Evolutionary conservation across 2,113 vertebrate genomes (phyloP), one percentile per base, ranked within the genome.

Genomic region (Pagrus major): DNA sequence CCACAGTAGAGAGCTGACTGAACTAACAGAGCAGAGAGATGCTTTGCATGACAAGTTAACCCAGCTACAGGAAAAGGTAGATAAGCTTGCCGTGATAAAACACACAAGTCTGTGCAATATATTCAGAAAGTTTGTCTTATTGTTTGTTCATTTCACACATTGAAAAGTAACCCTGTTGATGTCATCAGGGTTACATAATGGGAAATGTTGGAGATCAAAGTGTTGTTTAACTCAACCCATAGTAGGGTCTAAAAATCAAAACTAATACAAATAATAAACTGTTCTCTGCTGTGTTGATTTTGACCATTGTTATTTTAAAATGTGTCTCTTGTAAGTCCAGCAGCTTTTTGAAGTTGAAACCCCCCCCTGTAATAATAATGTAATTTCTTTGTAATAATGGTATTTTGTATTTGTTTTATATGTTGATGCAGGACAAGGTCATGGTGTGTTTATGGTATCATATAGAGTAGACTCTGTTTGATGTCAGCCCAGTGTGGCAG

Each of bases 51-150:
- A 95, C 76, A 89, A 92, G 78, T 35, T 98, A 25, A 73, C 86
- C 3, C 94, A 93, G 42, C 94, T 97, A 31, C 96, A 97, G 83
- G 95, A 96, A 16, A 96, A 97, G 96, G 97, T 91, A 39, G 15
- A 16, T 9, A 6, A 41, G 8, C 0, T 16, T 9, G 5, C 29
- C 29, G 29, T 9, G 3, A 8, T 20, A 8, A 61, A 16, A 74
- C 55, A 65, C n/a, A 35, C 0, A 41, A n/a, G n/a, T n/a, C n/a
- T n/a, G n/a, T n/a, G n/a, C n/a, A n/a, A n/a, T n/a, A n/a, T n/a
- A n/a, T n/a, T n/a, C 18, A 39, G 0, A 29, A 9, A 4, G 18
- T 59, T 6, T 73, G 69, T 41, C 11, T 39, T 7, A 18, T 37
- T 25, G 60, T 46, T 46, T 42, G 41, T 42, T 5, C 1, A 9